Base-by-base conservation (phyloP, 1,140 invertebrate genomes). In the Coelopa frigida region DNA sequence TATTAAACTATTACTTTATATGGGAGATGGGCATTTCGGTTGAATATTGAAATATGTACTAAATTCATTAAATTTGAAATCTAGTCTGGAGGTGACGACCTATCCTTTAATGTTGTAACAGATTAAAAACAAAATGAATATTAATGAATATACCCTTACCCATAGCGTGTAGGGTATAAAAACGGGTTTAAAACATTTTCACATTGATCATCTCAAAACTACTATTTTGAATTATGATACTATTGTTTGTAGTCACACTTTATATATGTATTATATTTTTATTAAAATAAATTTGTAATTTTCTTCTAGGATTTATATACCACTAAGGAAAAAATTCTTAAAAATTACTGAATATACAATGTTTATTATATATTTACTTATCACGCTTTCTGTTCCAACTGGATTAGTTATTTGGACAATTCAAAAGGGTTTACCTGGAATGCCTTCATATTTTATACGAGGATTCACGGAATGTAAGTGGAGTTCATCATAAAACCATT, bases 401-500 rank as follows among this genome's bases (percentile, higher is more conserved):
- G 40, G 55, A 21, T 44, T 68, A 10, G 64, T 68, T 10, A 43
- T 55, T 2, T 21, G 61, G 2, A 68, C 64, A 1, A 49, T 59
- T 4, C 55, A 64, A 44, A 68, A 68, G 15, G 61, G 64, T 5
- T 35, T 68, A 11, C 64, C 50, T 0, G 64, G 64, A 24, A 68
- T 65, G 61, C 64, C 64, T 0, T 68, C 64, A 4, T 68, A 68
- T 35, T 68, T 68, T 32, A 43, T 58, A n/a, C 64, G 68, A 29
- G 64, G 64, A 1, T 53, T 65, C 2, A 68, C 61, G 2, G 64
- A 65, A 53, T 68, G 52, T 54, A 46, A 33, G 46, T 53, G n/a
- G n/a, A n/a, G n/a, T n/a, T n/a, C n/a, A n/a, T n/a, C n/a, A n/a
- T n/a, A n/a, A n/a, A n/a, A n/a, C n/a, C n/a, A n/a, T n/a, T n/a